phyloP scores from a whole-genome alignment of 2,797 vertebrate genomes.

The Diplodus puntazzo region DNA sequence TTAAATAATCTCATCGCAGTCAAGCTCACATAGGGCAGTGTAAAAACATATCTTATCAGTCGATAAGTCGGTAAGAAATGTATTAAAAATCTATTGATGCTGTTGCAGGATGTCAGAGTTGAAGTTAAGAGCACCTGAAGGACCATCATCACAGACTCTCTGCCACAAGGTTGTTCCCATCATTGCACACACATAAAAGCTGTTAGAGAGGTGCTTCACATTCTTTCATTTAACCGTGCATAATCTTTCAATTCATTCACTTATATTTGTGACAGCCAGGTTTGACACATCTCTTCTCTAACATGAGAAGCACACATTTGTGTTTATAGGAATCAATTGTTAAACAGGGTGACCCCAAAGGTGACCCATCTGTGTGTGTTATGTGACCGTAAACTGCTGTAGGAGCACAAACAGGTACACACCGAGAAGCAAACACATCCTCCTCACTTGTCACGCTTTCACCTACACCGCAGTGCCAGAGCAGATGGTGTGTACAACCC shows the following conservation, averaged over 20 bases:
- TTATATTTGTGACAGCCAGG: neutral
- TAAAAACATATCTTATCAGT: conserved; percentile 25
- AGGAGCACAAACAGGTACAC: neutral
- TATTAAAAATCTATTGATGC: neutral
- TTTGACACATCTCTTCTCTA: neutral
- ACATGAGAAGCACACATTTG: conserved; percentile 7
- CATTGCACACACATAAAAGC: conserved; percentile 6
- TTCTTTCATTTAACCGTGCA: too few species aligned
- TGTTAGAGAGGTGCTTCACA: neutral
- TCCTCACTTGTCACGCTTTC: conserved; percentile 40
- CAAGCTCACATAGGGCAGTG: neutral
- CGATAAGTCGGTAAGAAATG: conserved; percentile 2
- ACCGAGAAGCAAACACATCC: conserved; percentile 25
- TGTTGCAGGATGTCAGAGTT: neutral
- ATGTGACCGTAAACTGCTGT: neutral
- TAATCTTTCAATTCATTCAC: neutral
- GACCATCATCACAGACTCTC: neutral
- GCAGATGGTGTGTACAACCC: conserved; percentile 60
- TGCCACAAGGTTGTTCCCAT: neutral
- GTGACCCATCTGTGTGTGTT: neutral
- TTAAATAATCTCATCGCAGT: conserved; percentile 29
- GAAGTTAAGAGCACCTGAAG: neutral
- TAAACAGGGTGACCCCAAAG: conserved; percentile 3
- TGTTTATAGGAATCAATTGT: conserved; percentile 25
- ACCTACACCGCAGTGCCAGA: conserved; percentile 44